These are phyloP conservation scores for Upupa epops DNA, from an alignment of 2,113 vertebrate species.

Conservation along the genomic window DNA sequence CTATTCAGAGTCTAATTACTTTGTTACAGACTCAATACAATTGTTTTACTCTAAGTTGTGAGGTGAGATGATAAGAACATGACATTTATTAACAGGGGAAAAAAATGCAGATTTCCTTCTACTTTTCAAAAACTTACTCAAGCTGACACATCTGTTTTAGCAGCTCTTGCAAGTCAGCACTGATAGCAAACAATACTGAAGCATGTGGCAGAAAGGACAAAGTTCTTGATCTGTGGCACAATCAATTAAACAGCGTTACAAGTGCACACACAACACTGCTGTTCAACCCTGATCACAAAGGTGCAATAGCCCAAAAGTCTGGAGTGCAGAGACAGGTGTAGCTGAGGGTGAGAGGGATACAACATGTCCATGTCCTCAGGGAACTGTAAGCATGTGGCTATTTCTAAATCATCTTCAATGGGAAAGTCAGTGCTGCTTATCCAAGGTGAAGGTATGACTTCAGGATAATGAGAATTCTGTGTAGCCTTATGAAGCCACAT, in stretches of 20 bases:
- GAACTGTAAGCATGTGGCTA: not conserved
- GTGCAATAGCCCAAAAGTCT: not conserved
- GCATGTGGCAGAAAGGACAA: not conserved
- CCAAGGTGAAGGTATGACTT: not conserved
- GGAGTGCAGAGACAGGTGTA: not conserved
- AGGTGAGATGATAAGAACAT: not conserved
- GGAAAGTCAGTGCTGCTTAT: not conserved
- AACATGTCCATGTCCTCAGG: no score
- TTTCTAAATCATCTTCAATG: not conserved
- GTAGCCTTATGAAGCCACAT: not conserved
- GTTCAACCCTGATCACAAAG: not conserved
- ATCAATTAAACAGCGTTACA: not conserved
- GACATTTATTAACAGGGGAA: not conserved
- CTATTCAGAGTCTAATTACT: not conserved
- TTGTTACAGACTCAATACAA: not conserved
- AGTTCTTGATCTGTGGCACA: not conserved
- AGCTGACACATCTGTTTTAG: not conserved
- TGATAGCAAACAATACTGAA: accelerated
- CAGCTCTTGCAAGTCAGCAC: not conserved
- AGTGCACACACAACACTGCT: not conserved
- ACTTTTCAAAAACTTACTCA: not conserved
- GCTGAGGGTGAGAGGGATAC: accelerated
- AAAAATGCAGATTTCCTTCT: not conserved
- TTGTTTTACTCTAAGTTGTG: not conserved
- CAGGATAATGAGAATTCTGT: not conserved